phyloP scores from a whole-genome alignment of 2,797 vertebrate genomes.

The Chiroxiphia lanceolata region DNA sequence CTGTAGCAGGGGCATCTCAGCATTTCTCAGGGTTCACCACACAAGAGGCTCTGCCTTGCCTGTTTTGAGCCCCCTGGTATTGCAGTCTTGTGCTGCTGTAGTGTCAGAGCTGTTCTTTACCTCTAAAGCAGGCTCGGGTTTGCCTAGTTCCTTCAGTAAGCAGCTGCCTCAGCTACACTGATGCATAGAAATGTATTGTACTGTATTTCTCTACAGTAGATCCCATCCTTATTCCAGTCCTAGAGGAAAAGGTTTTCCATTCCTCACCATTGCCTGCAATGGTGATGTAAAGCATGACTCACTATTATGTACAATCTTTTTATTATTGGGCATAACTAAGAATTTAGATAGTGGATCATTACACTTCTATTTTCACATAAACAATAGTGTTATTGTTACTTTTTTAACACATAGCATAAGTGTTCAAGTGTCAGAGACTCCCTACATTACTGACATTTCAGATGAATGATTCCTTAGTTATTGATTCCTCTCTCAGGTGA shows the following conservation, averaged over 20 bases:
- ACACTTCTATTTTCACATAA: background rate
- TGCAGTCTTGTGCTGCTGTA: background rate
- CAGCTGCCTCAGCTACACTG: background rate
- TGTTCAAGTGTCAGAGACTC: background rate
- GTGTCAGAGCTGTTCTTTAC: background rate
- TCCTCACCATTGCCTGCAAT: background rate
- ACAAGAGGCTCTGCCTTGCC: background rate
- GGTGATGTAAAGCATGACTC: background rate
- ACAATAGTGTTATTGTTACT: background rate
- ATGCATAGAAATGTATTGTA: background rate
- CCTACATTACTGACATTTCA: background rate
- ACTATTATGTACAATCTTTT: background rate
- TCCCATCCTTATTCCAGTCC: background rate
- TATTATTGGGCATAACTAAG: background rate
- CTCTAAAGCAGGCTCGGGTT: background rate
- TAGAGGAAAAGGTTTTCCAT: background rate
- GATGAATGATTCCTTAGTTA: background rate
- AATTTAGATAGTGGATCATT: background rate
- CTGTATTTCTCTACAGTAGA: background rate
- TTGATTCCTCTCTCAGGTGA: background rate
- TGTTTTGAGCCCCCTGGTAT: background rate
- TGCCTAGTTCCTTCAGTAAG: background rate
- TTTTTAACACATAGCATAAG: background rate
- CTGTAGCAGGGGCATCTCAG: background rate
- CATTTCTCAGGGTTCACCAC: background rate